Conservation (phyloP, 2,113 vertebrate genomes). For the Phyllostomus discolor region DNA sequence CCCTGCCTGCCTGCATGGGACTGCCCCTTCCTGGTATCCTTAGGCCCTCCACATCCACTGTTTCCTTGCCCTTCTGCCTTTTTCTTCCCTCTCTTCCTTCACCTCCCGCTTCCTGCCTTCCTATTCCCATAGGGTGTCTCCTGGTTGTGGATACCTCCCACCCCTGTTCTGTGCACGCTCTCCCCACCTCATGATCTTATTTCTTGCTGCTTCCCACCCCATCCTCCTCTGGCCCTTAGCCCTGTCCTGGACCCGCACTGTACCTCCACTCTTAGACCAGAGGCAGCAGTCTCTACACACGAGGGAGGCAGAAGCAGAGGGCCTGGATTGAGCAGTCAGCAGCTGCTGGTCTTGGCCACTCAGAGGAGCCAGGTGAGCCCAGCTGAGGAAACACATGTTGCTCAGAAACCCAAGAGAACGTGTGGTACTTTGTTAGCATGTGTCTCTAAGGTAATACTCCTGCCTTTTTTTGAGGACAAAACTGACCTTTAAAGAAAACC, state of each 20-base stretch:
- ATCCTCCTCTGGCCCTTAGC: neutral
- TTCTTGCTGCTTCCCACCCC: neutral
- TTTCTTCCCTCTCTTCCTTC: neutral
- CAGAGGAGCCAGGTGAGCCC: neutral
- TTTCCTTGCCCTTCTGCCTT: neutral
- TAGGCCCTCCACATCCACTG: too few relatives aligned
- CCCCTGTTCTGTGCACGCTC: rapidly evolving
- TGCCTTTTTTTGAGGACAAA: neutral
- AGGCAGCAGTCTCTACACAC: neutral
- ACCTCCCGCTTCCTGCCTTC: neutral
- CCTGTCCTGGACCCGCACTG: neutral
- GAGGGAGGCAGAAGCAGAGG: neutral
- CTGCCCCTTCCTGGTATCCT: neutral
- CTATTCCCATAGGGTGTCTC: rapidly evolving
- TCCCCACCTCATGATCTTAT: neutral
- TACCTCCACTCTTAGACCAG: neutral
- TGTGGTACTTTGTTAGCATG: neutral
- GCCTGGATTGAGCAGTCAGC: neutral
- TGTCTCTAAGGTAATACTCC: neutral
- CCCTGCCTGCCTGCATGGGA: neutral
- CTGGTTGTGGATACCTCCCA: neutral
- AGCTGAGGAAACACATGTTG: neutral
- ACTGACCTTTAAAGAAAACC: neutral
- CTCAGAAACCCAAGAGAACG: neutral
- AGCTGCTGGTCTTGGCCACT: neutral